phyloP scores from a whole-genome alignment of 2,888 invertebrate species.

The Matsumyia berberina region DNA sequence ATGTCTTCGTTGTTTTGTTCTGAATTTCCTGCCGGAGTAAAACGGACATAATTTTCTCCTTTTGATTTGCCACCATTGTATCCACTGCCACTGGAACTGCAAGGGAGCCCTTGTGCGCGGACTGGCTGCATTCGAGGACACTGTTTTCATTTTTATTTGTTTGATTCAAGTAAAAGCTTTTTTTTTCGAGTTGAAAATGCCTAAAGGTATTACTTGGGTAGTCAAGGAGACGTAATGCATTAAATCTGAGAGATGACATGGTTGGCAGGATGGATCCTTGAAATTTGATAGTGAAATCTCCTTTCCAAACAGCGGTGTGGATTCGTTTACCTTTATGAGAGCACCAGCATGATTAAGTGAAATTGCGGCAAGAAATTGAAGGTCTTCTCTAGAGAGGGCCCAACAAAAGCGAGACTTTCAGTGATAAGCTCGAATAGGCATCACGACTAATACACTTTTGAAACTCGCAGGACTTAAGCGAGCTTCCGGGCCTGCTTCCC shows the following conservation, averaged over 20 bases:
- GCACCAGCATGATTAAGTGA: too few relatives aligned
- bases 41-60: slow-evolving; percentile 74
- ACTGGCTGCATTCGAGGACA: slow-evolving; percentile 64
- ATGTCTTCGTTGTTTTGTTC: slow-evolving; percentile 72
- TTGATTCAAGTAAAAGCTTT: slow-evolving; percentile 62
- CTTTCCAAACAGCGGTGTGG: too few relatives aligned
- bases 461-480: too few relatives aligned
- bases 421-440: too few relatives aligned
- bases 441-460: too few relatives aligned
- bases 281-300: too few relatives aligned
- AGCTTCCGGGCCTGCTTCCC: too few relatives aligned
- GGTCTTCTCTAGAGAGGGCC: too few relatives aligned
- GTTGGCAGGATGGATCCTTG: neutral
- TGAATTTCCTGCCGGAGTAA: slow-evolving; percentile 66
- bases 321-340: too few relatives aligned
- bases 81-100: slow-evolving; percentile 28
- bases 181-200: slow-evolving; percentile 18
- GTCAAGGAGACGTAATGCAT: slow-evolving; percentile 25
- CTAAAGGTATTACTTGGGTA: slow-evolving; percentile 47
- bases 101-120: slow-evolving; percentile 26
- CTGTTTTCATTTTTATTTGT: slow-evolving; percentile 63
- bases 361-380: too few relatives aligned
- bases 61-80: slow-evolving; percentile 68
- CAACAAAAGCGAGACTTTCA: too few relatives aligned
- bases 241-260: neutral